These are phyloP conservation scores for Albula goreensis DNA, from an alignment of 2,113 vertebrate species.

Conservation along the genomic window DNA sequence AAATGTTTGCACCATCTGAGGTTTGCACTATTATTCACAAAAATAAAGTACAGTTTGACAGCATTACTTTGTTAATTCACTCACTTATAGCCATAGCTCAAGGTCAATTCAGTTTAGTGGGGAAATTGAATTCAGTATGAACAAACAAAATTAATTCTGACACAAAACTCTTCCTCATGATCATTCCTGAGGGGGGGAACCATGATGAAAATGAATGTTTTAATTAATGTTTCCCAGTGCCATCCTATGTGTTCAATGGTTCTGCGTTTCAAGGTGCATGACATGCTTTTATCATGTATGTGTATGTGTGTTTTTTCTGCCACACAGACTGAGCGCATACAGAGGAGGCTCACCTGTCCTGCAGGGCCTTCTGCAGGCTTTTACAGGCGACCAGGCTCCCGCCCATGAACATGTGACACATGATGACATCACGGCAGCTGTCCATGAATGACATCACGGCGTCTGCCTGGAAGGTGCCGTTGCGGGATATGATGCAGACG, in stretches of 20 bases:
- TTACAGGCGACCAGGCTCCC: conserved; percentile 85
- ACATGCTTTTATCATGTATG: too few relatives aligned
- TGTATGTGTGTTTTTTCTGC: too few relatives aligned
- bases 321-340: too few relatives aligned
- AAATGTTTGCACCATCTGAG: background rate
- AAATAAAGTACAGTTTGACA: background rate
- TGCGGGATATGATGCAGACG: conserved; percentile 89
- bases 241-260: too few relatives aligned
- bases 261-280: too few relatives aligned
- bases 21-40: background rate
- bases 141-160: background rate
- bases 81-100: background rate
- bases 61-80: background rate
- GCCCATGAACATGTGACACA: conserved; percentile 94
- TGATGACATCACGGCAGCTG: conserved; percentile 74
- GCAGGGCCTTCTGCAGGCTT: conserved; percentile 83
- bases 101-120: background rate
- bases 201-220: too few relatives aligned
- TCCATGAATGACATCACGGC: conserved; percentile 84
- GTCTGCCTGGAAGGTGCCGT: conserved; percentile 85
- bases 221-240: too few relatives aligned
- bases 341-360: conserved; percentile 78
- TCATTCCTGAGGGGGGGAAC: background rate
- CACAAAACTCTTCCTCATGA: background rate
- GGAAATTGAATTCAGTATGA: too few relatives aligned